Base-by-base conservation (phyloP, 2,113 vertebrate species). In the Empidonax traillii region DNA sequence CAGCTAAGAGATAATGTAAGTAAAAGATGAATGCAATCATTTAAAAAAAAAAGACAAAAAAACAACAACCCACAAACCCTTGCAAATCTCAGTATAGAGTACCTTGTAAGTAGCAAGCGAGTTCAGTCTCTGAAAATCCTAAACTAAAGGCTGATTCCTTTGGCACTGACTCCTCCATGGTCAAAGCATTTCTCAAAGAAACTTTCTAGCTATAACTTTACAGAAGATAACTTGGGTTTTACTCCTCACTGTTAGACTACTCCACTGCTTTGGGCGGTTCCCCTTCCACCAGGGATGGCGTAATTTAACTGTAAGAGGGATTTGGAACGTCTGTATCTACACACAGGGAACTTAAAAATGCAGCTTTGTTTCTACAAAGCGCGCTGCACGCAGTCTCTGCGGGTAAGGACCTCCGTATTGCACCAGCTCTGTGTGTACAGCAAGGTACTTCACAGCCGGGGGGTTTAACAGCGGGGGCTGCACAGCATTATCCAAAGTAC, bases 101-200 rank as follows among this genome's bases (percentile, higher is more conserved):
- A n/a, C 59, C 47, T 43, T 68, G n/a, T 72, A 92, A 81, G 69
- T 58, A 93, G 63, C 72, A 76, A 80, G 62, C 7, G 5, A 87
- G 63, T 74, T 88, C 86, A 73, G 56, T 78, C 55, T 85, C 73
- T 49, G 74, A 94, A 71, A 97, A 90, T 47, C 41, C 62, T 53
- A 62, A 82, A 33, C 87, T 89, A 89, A 68, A 90, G 23, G 72
- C 83, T 72, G 18, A 89, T 95, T 94, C 95, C 87, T 96, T 97
- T 96, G 96, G 96, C 95, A 97, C 94, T 87, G 75, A 77, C 85
- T 93, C 87, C 89, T 93, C 63, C 82, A 46, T 13, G 72, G 39
- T 76, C 90, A 93, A 95, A 96, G 73, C 61, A 85, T 92, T 95
- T 96, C 81, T 88, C 81, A 93, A 80, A 94, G 49, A 97, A 89